Evolutionary conservation across 92 coral and sea anemone species (phyloP).

Genomic region (Heteractis magnifica): DNA sequence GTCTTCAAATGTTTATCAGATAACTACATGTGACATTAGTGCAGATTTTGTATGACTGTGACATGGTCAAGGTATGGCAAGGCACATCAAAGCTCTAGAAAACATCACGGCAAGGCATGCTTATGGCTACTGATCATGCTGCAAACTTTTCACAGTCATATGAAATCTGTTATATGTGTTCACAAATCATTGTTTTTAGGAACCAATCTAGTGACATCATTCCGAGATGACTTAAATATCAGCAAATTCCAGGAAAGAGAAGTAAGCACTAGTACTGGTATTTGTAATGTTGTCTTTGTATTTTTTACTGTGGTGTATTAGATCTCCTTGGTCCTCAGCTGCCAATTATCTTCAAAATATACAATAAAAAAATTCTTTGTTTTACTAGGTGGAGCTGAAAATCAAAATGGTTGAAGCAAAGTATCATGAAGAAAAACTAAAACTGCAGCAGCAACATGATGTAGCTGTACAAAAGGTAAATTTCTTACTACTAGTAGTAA

Average conservation of each 20-base stretch:
- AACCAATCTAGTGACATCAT: slow-evolving; percentile 29
- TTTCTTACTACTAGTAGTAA: background rate
- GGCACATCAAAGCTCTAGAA: no score
- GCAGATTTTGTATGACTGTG: no score
- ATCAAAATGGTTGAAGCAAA: slow-evolving; percentile 94
- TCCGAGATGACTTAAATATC: slow-evolving; percentile 66
- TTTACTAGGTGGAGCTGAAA: slow-evolving; percentile 75
- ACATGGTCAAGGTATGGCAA: no score
- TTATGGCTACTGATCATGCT: no score
- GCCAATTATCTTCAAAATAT: background rate
- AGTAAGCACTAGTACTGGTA: slow-evolving; percentile 27
- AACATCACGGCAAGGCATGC: no score
- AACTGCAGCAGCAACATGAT: slow-evolving; percentile 97
- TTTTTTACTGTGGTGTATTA: background rate
- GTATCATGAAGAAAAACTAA: slow-evolving; percentile 93
- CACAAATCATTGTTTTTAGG: slow-evolving; percentile 11
- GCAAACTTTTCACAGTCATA: no score
- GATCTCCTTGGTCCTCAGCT: background rate
- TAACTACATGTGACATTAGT: no score
- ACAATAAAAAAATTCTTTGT: background rate
- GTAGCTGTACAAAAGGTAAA: slow-evolving; percentile 92
- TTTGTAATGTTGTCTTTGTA: background rate
- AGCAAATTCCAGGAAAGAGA: slow-evolving; percentile 78
- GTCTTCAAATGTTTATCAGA: no score
- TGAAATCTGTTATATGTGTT: background rate